Base-by-base conservation (phyloP, 2,113 vertebrate genomes). In the Actenoides hombroni region DNA sequence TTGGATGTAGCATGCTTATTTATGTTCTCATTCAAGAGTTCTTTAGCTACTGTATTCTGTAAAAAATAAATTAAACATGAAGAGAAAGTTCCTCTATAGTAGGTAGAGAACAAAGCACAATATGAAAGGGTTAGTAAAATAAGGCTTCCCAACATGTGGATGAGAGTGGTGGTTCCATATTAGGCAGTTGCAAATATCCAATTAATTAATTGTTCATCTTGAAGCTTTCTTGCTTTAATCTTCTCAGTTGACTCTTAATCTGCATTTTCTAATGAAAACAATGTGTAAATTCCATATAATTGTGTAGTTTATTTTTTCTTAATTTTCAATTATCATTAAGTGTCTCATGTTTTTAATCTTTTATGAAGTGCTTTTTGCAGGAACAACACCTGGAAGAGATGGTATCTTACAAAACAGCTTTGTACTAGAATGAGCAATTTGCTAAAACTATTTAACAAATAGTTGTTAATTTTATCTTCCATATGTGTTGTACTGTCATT, bases 161-260 rank as follows among this genome's bases (percentile, higher is more conserved):
- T 78, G 31, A 81, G 16, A n/a, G 35, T 76, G 48, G 48, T 57
- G 51, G 39, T 79, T 73, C 23, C 29, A 5, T 61, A 24, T 28
- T 44, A 59, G 19, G 25, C 42, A 76, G 8, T 46, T 91, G 53
- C 44, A 83, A 54, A 92, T n/a, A 87, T 83, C 5, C 10, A 57
- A 13, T 78, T 92, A 94, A 73, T 89, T 81, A 54, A 9, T 75
- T 67, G 31, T 74, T 90, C 63, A 83, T 6, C 6, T 90, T 95
- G 29, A 49, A 83, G 70, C 12, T 96, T 87, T n/a, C 40, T 90
- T 94, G 25, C 44, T 95, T 93, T 90, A 73, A 80, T 77, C 37
- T 69, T 89, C 67, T 83, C 37, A 49, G 19, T 54, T 84, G 61
- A 80, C 46, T 76, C 35, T 46, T 85, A 83, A 80, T 77, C 75